phyloP scores from a whole-genome alignment of 2,888 invertebrate species.

The Halictus quadricinctus region DNA sequence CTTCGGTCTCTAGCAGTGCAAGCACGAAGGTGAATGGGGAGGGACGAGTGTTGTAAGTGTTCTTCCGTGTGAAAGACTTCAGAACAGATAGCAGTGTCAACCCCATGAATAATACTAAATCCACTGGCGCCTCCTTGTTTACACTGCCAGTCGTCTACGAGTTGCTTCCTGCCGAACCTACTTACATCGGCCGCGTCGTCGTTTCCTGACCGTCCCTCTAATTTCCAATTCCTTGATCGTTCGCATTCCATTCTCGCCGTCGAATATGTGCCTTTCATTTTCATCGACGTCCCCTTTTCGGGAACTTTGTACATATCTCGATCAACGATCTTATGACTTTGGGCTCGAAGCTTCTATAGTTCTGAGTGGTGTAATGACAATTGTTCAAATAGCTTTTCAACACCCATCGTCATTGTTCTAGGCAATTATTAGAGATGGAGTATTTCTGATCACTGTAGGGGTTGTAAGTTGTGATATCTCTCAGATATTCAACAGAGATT shows the following conservation, averaged over 20 bases:
- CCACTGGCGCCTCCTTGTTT: slow-evolving; percentile 60
- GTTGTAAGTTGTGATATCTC: neutral
- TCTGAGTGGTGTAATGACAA: too few species aligned
- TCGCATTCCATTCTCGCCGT: neutral
- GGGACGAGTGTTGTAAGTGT: slow-evolving; percentile 45
- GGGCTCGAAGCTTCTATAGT: too few species aligned
- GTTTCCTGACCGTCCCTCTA: slow-evolving; percentile 16
- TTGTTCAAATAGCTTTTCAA: too few species aligned
- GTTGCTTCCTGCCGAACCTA: slow-evolving; percentile 43
- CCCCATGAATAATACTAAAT: slow-evolving; percentile 56
- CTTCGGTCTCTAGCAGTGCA: neutral
- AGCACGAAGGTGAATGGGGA: slow-evolving; percentile 45
- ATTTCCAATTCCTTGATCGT: slow-evolving; percentile 33
- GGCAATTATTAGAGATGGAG: neutral
- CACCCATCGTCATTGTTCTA: neutral
- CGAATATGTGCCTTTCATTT: neutral
- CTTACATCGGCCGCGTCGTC: neutral
- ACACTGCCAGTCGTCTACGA: slow-evolving; percentile 35
- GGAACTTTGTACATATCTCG: neutral
- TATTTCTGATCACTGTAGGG: neutral
- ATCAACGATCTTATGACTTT: too few species aligned
- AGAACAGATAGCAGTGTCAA: slow-evolving; percentile 60
- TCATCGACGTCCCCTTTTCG: neutral
- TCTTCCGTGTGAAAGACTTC: slow-evolving; percentile 52
- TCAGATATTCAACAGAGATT: too few species aligned